phyloP scores from a whole-genome alignment of 1,140 invertebrate species.

The Saccostrea glomerata region DNA sequence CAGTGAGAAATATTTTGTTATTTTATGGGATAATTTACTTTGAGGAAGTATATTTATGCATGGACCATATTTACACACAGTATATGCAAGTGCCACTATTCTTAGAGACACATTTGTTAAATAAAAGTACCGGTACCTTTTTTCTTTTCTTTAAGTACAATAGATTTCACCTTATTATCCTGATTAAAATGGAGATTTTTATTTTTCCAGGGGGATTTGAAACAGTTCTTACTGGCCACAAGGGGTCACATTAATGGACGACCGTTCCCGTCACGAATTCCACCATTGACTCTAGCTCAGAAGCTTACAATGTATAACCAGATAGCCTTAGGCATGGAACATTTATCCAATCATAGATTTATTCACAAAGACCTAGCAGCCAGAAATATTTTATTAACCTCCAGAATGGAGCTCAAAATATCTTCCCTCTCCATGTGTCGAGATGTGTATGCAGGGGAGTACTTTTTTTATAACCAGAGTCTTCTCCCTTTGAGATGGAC shows the following conservation, averaged over 20 bases:
- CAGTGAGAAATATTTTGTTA: too few species aligned
- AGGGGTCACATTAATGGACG: conserved; percentile 81
- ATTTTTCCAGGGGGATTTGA: conserved; percentile 89
- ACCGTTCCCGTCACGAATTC: conserved; percentile 61
- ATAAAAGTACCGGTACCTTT: too few species aligned
- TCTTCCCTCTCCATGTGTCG: conserved; percentile 89
- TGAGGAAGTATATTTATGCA: too few species aligned
- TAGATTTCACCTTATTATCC: too few species aligned
- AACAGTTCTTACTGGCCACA: conserved; percentile 94
- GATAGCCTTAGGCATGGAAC: conserved; percentile 90
- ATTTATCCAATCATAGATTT: conserved; percentile 86
- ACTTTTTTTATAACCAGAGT: conserved; percentile 80
- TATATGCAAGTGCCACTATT: too few species aligned
- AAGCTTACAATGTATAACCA: conserved; percentile 85
- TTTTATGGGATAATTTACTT: too few species aligned
- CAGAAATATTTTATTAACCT: conserved; percentile 94
- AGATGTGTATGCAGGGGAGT: conserved; percentile 92
- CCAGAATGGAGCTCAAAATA: conserved; percentile 90
- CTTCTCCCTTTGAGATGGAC: conserved; percentile 91
- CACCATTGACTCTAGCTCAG: conserved; percentile 85
- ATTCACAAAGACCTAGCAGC: conserved; percentile 94
- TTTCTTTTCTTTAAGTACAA: too few species aligned
- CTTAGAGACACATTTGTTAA: too few species aligned
- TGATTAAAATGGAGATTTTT: background rate
- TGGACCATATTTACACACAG: too few species aligned